Percentiles rank a stretch among this genome's conserved stretches.
phyloP scores from a whole-genome alignment of 2,888 invertebrate genomes.

The Lamellibrachia columna region DNA sequence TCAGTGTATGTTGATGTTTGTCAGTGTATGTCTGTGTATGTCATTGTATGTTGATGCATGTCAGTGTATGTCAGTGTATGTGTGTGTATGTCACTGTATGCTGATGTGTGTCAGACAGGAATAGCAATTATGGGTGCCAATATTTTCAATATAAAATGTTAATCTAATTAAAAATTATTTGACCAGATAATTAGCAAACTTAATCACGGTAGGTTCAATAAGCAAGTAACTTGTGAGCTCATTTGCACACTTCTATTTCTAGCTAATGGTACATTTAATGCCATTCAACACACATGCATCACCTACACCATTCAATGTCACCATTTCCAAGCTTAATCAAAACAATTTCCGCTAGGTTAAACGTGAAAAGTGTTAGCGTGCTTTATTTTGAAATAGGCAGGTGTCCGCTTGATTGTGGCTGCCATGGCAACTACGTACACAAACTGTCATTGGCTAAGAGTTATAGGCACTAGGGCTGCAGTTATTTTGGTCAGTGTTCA shows the following conservation, averaged over 20 bases:
- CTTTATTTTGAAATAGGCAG: background rate
- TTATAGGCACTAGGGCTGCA: background rate
- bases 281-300: background rate
- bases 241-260: background rate
- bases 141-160: too few relatives aligned
- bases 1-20: too few relatives aligned
- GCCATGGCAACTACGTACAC: background rate
- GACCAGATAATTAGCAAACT: background rate
- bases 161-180: background rate
- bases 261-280: background rate
- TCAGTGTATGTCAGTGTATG: background rate
- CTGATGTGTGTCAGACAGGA: too few relatives aligned
- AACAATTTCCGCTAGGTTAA: conserved; percentile 16
- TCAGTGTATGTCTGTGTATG: background rate
- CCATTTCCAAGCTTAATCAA: conserved; percentile 16
- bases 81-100: background rate
- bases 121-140: too few relatives aligned
- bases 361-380: background rate
- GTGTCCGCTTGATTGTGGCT: conserved; percentile 9
- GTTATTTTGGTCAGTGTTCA: background rate
- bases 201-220: background rate
- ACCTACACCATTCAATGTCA: background rate
- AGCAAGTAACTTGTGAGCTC: background rate
- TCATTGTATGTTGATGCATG: background rate
- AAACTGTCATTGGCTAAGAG: background rate